A percentile compares a stretch with the other conserved stretches of the same genome.
phyloP scores from a whole-genome alignment of 2,113 vertebrate genomes.

The Nycticryphes semicollaris region DNA sequence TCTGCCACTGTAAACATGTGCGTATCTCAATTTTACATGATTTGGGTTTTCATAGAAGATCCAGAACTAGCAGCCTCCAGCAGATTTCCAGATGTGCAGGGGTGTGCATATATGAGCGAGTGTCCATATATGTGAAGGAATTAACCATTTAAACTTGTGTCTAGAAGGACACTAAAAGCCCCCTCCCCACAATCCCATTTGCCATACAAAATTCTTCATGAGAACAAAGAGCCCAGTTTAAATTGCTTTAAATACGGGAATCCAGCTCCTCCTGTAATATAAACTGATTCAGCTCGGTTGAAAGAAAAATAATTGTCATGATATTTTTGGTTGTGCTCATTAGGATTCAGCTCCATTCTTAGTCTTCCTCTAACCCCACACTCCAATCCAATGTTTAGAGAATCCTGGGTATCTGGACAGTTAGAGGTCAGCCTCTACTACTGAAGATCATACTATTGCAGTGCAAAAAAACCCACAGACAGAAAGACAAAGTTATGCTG shows the following conservation, averaged over 20 bases:
- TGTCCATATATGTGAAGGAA: rapidly evolving
- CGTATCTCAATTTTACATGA: not conserved
- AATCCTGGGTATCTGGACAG: not conserved
- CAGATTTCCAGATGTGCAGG: not conserved
- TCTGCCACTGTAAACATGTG: not conserved
- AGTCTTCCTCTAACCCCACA: not conserved
- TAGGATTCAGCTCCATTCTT: not conserved
- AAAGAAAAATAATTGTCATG: not conserved
- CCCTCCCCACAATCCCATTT: not conserved
- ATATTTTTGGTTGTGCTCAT: not conserved
- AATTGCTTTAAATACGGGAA: not conserved
- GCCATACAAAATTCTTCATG: not conserved
- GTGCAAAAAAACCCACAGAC: not conserved
- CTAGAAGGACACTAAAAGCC: not conserved
- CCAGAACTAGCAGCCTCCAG: not conserved
- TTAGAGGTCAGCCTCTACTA: not conserved
- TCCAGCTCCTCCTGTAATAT: not conserved
- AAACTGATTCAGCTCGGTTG: not conserved
- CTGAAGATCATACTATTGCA: not conserved
- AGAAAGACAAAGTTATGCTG: not conserved
- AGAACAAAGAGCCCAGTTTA: not conserved
- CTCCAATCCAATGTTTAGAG: not conserved
- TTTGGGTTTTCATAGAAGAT: not conserved
- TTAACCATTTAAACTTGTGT: not conserved
- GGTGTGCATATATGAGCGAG: rapidly evolving